A percentile compares a stretch with the other conserved stretches of the same genome.
Conservation (phyloP, 35 echinoderm and acorn worm species). For the Holothuria glaberrima region DNA sequence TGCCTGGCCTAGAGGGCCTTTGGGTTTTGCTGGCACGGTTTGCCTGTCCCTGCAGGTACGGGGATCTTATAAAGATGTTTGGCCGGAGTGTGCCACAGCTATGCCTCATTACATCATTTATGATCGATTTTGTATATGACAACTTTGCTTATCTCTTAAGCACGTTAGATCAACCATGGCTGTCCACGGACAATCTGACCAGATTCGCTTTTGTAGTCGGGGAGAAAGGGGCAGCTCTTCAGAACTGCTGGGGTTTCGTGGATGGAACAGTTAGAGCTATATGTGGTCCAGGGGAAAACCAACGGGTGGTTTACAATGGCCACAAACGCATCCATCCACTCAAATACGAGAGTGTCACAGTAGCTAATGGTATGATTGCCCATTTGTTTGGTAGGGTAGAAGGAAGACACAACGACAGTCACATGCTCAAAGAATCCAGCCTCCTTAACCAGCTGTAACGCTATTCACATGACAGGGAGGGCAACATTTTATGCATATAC, state of each 20-base stretch:
- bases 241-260: no score
- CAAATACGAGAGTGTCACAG: constrained; percentile 74
- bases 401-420: constrained; percentile 63
- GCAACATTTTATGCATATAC: constrained; percentile 73
- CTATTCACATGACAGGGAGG: constrained; percentile 39
- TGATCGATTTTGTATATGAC: constrained; percentile 60
- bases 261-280: no score
- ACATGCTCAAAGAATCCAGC: constrained; percentile 54
- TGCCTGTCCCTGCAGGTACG: constrained; percentile 51
- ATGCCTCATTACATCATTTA: constrained; percentile 47
- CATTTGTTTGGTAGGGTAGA: constrained; percentile 71
- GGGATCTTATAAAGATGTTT: constrained; percentile 66
- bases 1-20: neutral
- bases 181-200: constrained; percentile 31
- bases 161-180: constrained; percentile 65
- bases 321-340: constrained; percentile 74
- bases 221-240: no score
- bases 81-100: constrained; percentile 62
- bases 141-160: constrained; percentile 38
- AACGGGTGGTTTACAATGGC: constrained; percentile 72
- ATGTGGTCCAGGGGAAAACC: neutral
- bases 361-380: constrained; percentile 72
- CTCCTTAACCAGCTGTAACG: constrained; percentile 57
- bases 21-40: neutral
- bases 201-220: constrained; percentile 34